Percentiles rank a stretch among this genome's conserved stretches.
phyloP scores from a whole-genome alignment of 2,113 vertebrate species.

The Telmatochromis sp. region DNA sequence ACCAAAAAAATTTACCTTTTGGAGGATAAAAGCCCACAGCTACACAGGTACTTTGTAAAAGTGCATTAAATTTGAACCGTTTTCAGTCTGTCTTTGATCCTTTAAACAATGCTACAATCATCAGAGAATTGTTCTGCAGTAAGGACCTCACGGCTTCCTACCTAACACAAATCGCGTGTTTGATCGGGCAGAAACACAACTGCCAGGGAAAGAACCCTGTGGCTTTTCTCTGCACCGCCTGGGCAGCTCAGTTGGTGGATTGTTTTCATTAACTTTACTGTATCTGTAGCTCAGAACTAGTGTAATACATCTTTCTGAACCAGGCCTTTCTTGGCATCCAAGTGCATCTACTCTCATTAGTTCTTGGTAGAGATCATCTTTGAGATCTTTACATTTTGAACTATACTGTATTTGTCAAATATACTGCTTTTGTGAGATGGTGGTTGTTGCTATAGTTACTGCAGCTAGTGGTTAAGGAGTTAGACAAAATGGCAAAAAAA shows the following conservation, averaged over 20 bases:
- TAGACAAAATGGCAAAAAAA: neutral
- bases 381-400: neutral
- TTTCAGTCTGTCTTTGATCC: neutral
- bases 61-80: neutral
- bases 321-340: neutral
- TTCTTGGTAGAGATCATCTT: neutral
- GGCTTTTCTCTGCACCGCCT: neutral
- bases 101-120: neutral
- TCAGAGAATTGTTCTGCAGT: neutral
- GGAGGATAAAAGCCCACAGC: neutral
- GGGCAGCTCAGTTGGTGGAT: neutral
- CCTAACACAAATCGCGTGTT: neutral
- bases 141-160: neutral
- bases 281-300: neutral
- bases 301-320: neutral
- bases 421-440: neutral
- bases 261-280: neutral
- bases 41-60: neutral
- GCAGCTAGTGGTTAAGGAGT: neutral
- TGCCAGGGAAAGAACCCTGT: neutral
- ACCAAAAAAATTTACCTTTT: neutral
- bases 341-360: neutral
- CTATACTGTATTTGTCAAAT: neutral
- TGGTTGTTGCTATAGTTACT: constrained; percentile 17
- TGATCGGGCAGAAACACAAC: neutral